These are phyloP conservation scores for Eudemis profundana DNA, from an alignment of 2,888 invertebrate genomes.

Conservation along the genomic window DNA sequence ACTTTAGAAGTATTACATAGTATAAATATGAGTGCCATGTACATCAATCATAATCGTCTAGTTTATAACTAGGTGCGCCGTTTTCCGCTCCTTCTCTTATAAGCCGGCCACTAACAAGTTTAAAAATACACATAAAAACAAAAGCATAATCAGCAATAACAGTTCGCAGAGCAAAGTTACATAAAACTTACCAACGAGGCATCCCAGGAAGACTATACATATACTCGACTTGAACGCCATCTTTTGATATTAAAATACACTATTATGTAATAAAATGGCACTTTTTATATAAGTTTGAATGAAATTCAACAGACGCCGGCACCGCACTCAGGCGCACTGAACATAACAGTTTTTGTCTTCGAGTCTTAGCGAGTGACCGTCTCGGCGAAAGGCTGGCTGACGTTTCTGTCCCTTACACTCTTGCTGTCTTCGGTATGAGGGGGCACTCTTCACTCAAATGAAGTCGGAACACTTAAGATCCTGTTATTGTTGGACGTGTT, in stretches of 20 bases:
- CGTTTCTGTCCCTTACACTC: constrained; percentile 63
- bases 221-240: constrained; percentile 75
- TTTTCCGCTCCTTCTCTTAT: neutral
- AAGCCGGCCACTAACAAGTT: neutral
- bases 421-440: constrained; percentile 51
- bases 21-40: no score
- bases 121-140: constrained; percentile 10
- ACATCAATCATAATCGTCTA: no score
- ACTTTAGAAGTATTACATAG: no score
- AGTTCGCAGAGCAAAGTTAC: constrained; percentile 45
- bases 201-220: constrained; percentile 68
- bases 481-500: constrained; percentile 80
- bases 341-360: constrained; percentile 78
- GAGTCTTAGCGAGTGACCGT: constrained; percentile 72
- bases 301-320: constrained; percentile 70
- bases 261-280: constrained; percentile 69
- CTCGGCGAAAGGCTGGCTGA: constrained; percentile 77
- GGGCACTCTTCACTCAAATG: constrained; percentile 57
- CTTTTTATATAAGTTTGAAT: constrained; percentile 64
- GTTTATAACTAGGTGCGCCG: neutral
- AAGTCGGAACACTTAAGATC: constrained; percentile 63
- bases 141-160: constrained; percentile 21
- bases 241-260: constrained; percentile 64
- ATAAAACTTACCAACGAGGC: constrained; percentile 72
- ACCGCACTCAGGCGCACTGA: constrained; percentile 77